A percentile compares a stretch with the other conserved stretches of the same genome.
Evolutionary conservation across 1,140 invertebrate genomes (phyloP).

Genomic region (Amyelois transitella): DNA sequence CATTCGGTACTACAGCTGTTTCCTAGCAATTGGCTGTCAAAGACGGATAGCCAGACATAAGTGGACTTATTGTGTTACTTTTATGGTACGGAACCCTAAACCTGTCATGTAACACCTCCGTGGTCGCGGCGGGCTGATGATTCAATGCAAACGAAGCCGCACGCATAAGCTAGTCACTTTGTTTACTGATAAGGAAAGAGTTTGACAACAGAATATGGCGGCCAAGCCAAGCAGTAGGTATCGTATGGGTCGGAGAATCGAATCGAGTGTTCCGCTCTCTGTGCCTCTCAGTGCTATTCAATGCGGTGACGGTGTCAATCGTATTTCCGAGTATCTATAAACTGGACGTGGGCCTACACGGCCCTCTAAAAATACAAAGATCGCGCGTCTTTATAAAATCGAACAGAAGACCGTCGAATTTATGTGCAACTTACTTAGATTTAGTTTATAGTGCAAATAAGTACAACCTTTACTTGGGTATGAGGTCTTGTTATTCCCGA

Average conservation of each 20-base stretch:
- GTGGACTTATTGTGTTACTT: too few species aligned
- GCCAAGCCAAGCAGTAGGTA: too few species aligned
- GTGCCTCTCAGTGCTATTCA: background rate
- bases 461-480: background rate
- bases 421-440: background rate
- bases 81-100: too few species aligned
- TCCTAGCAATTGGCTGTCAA: too few species aligned
- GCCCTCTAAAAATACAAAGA: background rate
- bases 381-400: too few species aligned
- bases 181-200: background rate
- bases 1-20: too few species aligned
- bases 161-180: background rate
- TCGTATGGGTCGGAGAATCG: background rate
- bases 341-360: background rate
- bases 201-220: background rate
- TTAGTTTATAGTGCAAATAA: background rate
- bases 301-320: background rate
- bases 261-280: background rate
- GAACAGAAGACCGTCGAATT: too few species aligned
- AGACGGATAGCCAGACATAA: too few species aligned
- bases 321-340: background rate
- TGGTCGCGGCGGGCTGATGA: too few species aligned
- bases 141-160: background rate
- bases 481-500: conserved; percentile 1
- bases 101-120: too few species aligned